Percentiles rank a stretch among this genome's conserved stretches.
Conservation (phyloP, 2,113 vertebrate genomes). For the Bagarius yarrelli region DNA sequence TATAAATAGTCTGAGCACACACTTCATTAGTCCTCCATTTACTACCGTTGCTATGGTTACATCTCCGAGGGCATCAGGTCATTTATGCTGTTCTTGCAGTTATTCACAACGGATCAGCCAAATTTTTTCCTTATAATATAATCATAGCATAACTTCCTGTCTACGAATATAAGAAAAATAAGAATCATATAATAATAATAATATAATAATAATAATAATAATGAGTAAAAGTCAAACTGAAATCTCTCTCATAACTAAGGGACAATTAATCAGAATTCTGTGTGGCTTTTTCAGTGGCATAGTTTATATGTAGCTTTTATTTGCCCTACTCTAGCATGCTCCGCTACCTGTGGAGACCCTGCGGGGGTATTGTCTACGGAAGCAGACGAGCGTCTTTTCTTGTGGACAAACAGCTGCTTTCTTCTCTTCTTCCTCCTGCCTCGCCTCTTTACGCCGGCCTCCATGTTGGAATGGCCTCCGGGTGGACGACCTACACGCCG, state of each 20-base stretch:
- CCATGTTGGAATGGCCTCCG: constrained; percentile 86
- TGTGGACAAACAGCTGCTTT: constrained; percentile 95
- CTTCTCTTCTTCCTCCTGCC: constrained; percentile 90
- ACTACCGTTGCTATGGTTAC: constrained; percentile 8
- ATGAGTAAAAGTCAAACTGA: neutral
- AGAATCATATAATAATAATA: too few relatives aligned
- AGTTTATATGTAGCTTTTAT: neutral
- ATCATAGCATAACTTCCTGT: neutral
- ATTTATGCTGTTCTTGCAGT: neutral
- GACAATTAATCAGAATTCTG: neutral
- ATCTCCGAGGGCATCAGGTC: neutral
- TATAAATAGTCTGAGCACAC: neutral
- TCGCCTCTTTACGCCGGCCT: constrained; percentile 87
- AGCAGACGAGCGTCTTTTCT: constrained; percentile 89
- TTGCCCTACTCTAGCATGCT: neutral
- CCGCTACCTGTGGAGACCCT: constrained; percentile 88
- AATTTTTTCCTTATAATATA: neutral
- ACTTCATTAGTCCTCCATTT: neutral
- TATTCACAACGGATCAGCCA: neutral
- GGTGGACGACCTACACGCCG: constrained; percentile 89
- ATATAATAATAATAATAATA: too few relatives aligned
- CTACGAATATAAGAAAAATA: neutral
- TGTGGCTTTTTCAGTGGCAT: neutral
- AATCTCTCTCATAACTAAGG: neutral
- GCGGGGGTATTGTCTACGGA: constrained; percentile 92